Evolutionary conservation across 2,113 vertebrate genomes (phyloP).

Genomic region (Phasianus colchicus): DNA sequence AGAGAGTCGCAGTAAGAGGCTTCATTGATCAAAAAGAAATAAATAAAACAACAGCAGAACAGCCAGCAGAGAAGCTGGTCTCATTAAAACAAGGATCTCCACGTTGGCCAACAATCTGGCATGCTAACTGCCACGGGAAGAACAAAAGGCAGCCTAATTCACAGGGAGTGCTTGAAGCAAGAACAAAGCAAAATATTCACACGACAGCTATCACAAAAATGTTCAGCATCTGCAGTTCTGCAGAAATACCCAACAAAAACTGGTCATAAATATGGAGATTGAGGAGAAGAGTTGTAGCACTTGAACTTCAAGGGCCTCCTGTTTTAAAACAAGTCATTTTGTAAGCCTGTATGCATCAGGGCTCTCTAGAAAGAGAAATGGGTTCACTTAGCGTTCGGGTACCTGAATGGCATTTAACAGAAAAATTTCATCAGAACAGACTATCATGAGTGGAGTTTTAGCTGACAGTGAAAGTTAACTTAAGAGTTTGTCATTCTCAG

Average conservation of each 20-base stretch:
- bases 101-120: slow-evolving; percentile 76
- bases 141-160: slow-evolving; percentile 80
- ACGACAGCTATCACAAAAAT: slow-evolving; percentile 75
- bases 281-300: slow-evolving; percentile 15
- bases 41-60: slow-evolving; percentile 63
- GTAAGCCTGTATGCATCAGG: not conserved
- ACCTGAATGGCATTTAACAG: not conserved
- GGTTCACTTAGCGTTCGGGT: not conserved
- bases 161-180: slow-evolving; percentile 34
- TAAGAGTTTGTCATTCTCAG: not conserved
- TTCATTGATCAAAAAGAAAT: slow-evolving; percentile 75
- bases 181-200: slow-evolving; percentile 79
- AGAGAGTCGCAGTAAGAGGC: slow-evolving; percentile 70
- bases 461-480: not conserved
- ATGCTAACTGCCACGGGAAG: slow-evolving; percentile 73
- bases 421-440: not conserved
- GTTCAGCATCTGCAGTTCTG: slow-evolving; percentile 72
- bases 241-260: slow-evolving; percentile 45
- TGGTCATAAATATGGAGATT: not conserved
- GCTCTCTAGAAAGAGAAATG: not conserved
- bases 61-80: slow-evolving; percentile 67
- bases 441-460: not conserved
- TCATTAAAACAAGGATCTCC: slow-evolving; percentile 77
- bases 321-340: not conserved
- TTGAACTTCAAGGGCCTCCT: slow-evolving; percentile 38